Evolutionary conservation across 1,140 invertebrate genomes (phyloP), one percentile per base, ranked within the genome.

Genomic region (Euura saliciscinereae): DNA sequence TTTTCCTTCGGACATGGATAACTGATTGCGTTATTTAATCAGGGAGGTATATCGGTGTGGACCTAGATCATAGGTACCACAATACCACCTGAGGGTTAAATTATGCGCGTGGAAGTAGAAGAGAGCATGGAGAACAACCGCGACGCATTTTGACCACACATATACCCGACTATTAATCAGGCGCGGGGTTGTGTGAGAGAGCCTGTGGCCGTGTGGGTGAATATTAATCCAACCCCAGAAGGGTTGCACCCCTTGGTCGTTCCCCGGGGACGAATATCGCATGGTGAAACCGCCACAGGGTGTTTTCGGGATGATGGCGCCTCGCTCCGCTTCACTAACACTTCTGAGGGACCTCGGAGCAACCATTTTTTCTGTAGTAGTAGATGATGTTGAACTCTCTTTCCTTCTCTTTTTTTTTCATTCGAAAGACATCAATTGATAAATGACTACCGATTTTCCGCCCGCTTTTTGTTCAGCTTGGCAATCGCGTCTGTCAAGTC

Each of bases 221-320:
- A 84, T 84, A 83, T 82, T 85, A 78, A 82, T 84, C 73, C 74
- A 77, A 74, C 73, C 74, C 78, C 76, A 77, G 75, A 83, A 76
- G 79, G 82, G 80, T 83, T 80, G 76, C 71, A 74, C 74, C 74
- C 73, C 77, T 75, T 73, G 73, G 72, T 75, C 72, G 72, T 75
- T 82, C 75, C 51, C 66, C 59, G 65, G 74, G 75, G 71, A 59
- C 66, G 74, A 28, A 28, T 28, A 28, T 28, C 28, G 28, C 28
- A 28, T 28, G 28, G 28, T 28, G 28, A 6, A 59, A 11, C 51
- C 3, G 51, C 51, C 51, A 59, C 51, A 59, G 51, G 6, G 51
- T 59, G 6, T 59, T 59, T 59, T n/a, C 8, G 51, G 51, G 10
- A 59, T 59, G 10, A 59, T 59, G 51, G 3, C 51, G 51, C 3